Evolutionary conservation across 2,888 invertebrate species (phyloP), one percentile per base, ranked within the genome.

Genomic region (Aplocera efformata): DNA sequence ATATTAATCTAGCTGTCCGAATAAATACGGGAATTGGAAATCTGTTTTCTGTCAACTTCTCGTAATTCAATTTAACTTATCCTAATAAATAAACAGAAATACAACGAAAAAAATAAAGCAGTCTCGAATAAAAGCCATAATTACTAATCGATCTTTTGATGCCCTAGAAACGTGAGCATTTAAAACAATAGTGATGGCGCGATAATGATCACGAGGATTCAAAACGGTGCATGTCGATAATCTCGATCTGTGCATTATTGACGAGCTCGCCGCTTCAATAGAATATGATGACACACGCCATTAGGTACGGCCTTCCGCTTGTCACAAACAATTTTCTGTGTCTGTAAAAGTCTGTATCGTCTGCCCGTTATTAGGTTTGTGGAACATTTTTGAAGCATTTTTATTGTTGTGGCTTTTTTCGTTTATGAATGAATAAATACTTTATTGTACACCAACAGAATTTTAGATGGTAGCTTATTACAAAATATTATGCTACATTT

Each of bases 261-360:
- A 85, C 67, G 77, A 77, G 72, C 58, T 35, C 46, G 54, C 67
- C 72, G 70, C 72, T 75, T 69, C 73, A 69, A 79, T 78, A 77
- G 76, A 80, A 78, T 76, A 80, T 78, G 82, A 82, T 83, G 84
- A 74, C 77, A 83, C 80, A 78, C 77, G 79, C 76, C 75, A 82
- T 74, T 70, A 17, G 13, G 3, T 17, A 75, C 57, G 66, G 65
- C 67, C 69, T 69, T 66, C 69, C 62, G 65, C 67, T 74, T 74
- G 76, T 76, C 79, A 72, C 67, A 53, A 38, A 68, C 67, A 73
- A 69, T 72, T 72, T 74, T 17, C 13, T 17, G 13, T 17, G 5
- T 17, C 13, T 17, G 5, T 17, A 17, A 17, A 17, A 17, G 3
- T 17, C 3, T 3, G 13, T 3, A 5, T 17, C 2, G 13, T 17